Base-by-base conservation (phyloP, 2,888 invertebrate species). In the Alviniconcha strummeri region DNA sequence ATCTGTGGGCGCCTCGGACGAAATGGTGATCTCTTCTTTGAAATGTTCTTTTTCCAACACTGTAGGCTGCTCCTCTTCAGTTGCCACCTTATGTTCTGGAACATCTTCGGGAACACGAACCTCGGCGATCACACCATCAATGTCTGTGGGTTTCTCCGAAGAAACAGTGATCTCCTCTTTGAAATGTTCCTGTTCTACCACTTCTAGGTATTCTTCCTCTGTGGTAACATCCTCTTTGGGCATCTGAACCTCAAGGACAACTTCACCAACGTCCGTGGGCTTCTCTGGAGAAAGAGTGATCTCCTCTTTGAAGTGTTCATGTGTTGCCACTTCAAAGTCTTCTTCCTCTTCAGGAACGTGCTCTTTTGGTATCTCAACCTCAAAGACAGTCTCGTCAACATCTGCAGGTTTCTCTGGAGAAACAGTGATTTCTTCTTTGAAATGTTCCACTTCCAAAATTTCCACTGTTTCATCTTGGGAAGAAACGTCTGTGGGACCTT, bases 281-380 rank as follows among this genome's bases (percentile, higher is more conserved):
- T 83, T 84, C 56, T 74, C 80, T n/a, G 83, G 71, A 71, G 71
- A 56, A 77, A 81, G 11, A 72, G 69, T 78, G 15, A 82, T 72
- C 69, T 82, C 79, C 74, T 83, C 81, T 56, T 76, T 83, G 69
- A 55, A 71, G n/a, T 52, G 80, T 81, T 86, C 82, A 80, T 60
- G 17, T 56, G 67, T 80, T 7, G 15, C 71, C 5, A 74, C 56
- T 57, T 82, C 78, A 56, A 72, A 56, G 19, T 82, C 13, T 57
- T 80, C 56, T 80, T 84, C 60, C 13, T 60, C 60, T 60, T 60
- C 60, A 60, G 60, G 60, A 60, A 60, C 8, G 8, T 60, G 8
- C 13, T 60, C 60, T 13, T 60, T 13, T 7, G 60, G 36, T 78
- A 60, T 82, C 52, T 72, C 71, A 79, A 80, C 17, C n/a, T 19